Evolutionary conservation across 2,888 invertebrate genomes (phyloP).

Genomic region (Lobophora halterata): DNA sequence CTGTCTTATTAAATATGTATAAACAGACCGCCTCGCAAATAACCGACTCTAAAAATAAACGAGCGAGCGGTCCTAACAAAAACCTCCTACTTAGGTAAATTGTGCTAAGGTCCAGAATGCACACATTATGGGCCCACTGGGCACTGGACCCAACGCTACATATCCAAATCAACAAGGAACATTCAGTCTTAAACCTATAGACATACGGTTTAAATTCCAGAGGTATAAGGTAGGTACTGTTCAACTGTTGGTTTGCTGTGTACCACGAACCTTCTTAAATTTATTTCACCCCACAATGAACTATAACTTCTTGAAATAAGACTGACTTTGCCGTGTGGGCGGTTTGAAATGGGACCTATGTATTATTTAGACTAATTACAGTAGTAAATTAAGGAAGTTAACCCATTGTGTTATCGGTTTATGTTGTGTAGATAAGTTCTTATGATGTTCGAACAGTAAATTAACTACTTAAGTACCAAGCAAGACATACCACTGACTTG

Average conservation of each 20-base stretch:
- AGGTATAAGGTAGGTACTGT: not conserved
- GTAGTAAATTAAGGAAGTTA: conserved; percentile 44
- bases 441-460: conserved; percentile 16
- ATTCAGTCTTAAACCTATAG: conserved; percentile 1
- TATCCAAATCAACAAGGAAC: not conserved
- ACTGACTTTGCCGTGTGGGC: conserved; percentile 5
- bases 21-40: conserved; percentile 15
- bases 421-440: conserved; percentile 36
- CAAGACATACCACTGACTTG: too few species aligned
- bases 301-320: conserved; percentile 1
- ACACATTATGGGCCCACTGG: conserved; percentile 38
- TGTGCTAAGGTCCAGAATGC: conserved; percentile 39
- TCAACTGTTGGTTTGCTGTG: conserved; percentile 13
- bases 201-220: conserved; percentile 2
- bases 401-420: conserved; percentile 37
- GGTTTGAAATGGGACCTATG: conserved; percentile 18
- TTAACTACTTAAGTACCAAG: not conserved
- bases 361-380: conserved; percentile 42
- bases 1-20: too few species aligned
- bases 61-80: conserved; percentile 44
- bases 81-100: conserved; percentile 36
- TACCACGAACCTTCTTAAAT: conserved; percentile 10
- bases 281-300: conserved; percentile 3
- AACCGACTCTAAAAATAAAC: conserved; percentile 35
- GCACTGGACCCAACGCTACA: conserved; percentile 17